These are phyloP conservation scores for Amphimallon solstitiale DNA, from an alignment of 2,888 invertebrate genomes.

Conservation along the genomic window DNA sequence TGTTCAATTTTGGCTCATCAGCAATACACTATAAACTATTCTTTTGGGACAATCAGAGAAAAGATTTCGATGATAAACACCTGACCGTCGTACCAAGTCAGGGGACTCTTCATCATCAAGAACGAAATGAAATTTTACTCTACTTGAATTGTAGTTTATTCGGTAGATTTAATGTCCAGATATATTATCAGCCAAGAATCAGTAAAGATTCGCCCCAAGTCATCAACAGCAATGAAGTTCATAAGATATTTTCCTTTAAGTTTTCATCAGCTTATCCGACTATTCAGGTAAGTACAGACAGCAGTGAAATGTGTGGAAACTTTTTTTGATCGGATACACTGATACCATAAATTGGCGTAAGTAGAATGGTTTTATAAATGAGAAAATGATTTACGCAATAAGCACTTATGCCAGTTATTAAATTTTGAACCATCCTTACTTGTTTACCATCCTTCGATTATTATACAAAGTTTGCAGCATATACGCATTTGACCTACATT, in stretches of 20 bases:
- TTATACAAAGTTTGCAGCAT: no score
- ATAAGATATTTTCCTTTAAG: constrained; percentile 51
- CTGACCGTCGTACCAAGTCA: constrained; percentile 37
- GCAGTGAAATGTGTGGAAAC: no score
- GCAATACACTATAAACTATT: constrained; percentile 57
- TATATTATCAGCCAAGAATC: constrained; percentile 56
- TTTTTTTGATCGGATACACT: no score
- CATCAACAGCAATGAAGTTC: constrained; percentile 44
- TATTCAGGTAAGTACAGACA: constrained; percentile 56
- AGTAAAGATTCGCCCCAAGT: constrained; percentile 45
- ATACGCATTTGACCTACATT: no score
- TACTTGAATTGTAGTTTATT: constrained; percentile 52
- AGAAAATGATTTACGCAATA: no score
- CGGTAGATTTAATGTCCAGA: constrained; percentile 54
- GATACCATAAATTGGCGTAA: no score
- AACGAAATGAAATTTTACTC: constrained; percentile 52
- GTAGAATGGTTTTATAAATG: no score
- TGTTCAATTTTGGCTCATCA: constrained; percentile 62
- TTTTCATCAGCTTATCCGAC: constrained; percentile 57
- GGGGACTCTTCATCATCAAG: constrained; percentile 53
- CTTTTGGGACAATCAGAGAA: constrained; percentile 36
- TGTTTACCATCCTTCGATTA: no score
- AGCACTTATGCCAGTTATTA: no score
- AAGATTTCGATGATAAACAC: constrained; percentile 20
- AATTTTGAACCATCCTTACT: no score